Evolutionary conservation across 2,113 vertebrate genomes (phyloP), one percentile per base, ranked within the genome.

Genomic region (Bubo scandiacus): DNA sequence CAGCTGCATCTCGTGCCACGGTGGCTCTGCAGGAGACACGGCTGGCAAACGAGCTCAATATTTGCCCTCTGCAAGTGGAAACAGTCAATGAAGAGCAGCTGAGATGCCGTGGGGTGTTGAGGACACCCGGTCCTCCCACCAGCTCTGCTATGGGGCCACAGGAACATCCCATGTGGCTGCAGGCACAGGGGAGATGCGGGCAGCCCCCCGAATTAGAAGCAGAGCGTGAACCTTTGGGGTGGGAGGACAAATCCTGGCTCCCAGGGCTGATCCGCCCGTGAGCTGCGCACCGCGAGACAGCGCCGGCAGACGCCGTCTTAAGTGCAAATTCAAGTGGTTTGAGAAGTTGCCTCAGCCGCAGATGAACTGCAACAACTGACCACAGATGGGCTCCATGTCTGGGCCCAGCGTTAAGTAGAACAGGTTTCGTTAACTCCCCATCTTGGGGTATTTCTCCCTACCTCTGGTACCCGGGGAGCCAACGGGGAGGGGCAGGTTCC

Each of bases 381-480:
- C 92, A 45, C 95, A 92, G 91, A 3, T 1, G 40, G 43, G 91
- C 70, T 85, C 94, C 85, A 4, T 1, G 95, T 79, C 95, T 91
- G 92, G 51, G 70, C 90, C 85, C 73, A 14, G 92, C 57, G 1
- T 6, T 27, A 6, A 51, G 92, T 11, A 12, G 6, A 32, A 90
- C 95, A 88, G 88, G 90, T 91, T 95, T 73, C 19, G 85, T 90
- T 87, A 85, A 85, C 92, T 94, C 73, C 59, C 70, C 95, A 85
- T 97, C 94, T 57, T 32, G 5, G 95, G 83, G 10, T 38, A 49
- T 49, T 74, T 85, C 66, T 87, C 57, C 49, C 81, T 2, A 6
- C 81, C 78, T 5, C 63, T 1, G 63, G 81, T 57, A 38, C 78
- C 59, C 0, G 6, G 38, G 42, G 55, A 63, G 81, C 62, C 78